Evolutionary conservation across 2,888 invertebrate species (phyloP), one percentile per base, ranked within the genome.

Genomic region (Camptogramma bilineatum): DNA sequence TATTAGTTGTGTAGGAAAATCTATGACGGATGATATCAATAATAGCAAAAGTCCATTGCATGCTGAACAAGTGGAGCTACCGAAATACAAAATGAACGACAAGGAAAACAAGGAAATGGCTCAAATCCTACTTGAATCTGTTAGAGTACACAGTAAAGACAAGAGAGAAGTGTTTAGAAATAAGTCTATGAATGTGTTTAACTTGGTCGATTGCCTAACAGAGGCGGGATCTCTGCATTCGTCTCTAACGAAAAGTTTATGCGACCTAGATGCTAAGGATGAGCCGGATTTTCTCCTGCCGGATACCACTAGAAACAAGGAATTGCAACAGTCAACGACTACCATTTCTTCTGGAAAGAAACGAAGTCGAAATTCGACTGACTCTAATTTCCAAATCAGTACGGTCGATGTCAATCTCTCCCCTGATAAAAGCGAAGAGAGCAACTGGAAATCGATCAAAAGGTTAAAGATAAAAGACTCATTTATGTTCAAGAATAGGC

Each of bases 391-490:
- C 75, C 88, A 88, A 80, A 86, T 92, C 10, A 90, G 88, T 71
- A 73, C 81, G n/a, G 77, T 89, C 24, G 89, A 90, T 69, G 84
- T 84, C 8, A 87, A 88, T 73, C 75, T 84, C 39, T 91, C 90
- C 5, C 90, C 90, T 2, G 92, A 92, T 65, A 93, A 93, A 78
- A 83, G 87, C 39, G 93, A 93, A 73, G 93, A 93, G 31, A 90
- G 89, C 58, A 85, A 91, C 72, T 93, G 93, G 93, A 93, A 93
- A 74, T 92, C 93, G 1, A 93, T 93, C 24, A 93, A 93, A 78
- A 84, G 92, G 69, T 76, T 93, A 52, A 93, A 93, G 80, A 93
- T 93, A 64, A 93, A 93, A 72, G 93, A 93, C 74, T 93, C 93
- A 0, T 93, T 93, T 74, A 91, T 93, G 71, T 93, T 93, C 72